These are phyloP conservation scores for Hydrozoanthus gracilis DNA, from an alignment of 92 coral and sea anemone genomes.

Conservation along the genomic window DNA sequence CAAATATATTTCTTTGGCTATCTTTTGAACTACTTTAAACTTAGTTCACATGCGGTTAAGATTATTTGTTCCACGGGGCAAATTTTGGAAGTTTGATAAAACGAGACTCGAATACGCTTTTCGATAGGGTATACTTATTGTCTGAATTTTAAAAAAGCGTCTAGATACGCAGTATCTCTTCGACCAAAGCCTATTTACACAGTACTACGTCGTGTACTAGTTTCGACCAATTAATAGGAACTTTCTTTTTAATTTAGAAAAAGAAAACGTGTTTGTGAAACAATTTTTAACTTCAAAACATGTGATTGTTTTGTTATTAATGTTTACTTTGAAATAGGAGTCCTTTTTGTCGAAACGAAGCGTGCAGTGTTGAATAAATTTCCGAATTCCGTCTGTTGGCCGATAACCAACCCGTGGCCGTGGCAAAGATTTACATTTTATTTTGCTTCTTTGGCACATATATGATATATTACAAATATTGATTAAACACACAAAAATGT, in stretches of 20 bases:
- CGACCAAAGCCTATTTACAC: background rate
- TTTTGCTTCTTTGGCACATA: background rate
- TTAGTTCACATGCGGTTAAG: too few species aligned
- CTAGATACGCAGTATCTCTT: background rate
- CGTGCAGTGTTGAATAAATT: slow-evolving; percentile 27
- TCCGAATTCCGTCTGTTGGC: slow-evolving; percentile 28
- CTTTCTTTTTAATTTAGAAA: slow-evolving; percentile 1
- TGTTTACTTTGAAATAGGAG: slow-evolving; percentile 33
- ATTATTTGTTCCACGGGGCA: too few species aligned
- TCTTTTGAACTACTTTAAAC: too few species aligned
- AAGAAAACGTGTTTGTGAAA: slow-evolving; percentile 1
- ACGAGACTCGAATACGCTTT: too few species aligned
- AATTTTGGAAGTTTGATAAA: too few species aligned
- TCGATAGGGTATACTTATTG: too few species aligned
- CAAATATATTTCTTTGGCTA: too few species aligned
- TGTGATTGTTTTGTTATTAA: slow-evolving; percentile 35
- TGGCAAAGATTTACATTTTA: background rate
- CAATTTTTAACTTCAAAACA: slow-evolving; percentile 21
- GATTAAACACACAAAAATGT: slow-evolving; percentile 3
- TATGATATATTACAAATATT: background rate
- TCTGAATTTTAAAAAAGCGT: too few species aligned
- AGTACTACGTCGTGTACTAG: background rate
- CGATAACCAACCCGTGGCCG: background rate
- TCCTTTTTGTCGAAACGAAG: slow-evolving; percentile 15
- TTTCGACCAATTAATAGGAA: background rate